Evolutionary conservation across 2,888 invertebrate species (phyloP), one percentile per base, ranked within the genome.

Genomic region (Agrilus cyanescens): DNA sequence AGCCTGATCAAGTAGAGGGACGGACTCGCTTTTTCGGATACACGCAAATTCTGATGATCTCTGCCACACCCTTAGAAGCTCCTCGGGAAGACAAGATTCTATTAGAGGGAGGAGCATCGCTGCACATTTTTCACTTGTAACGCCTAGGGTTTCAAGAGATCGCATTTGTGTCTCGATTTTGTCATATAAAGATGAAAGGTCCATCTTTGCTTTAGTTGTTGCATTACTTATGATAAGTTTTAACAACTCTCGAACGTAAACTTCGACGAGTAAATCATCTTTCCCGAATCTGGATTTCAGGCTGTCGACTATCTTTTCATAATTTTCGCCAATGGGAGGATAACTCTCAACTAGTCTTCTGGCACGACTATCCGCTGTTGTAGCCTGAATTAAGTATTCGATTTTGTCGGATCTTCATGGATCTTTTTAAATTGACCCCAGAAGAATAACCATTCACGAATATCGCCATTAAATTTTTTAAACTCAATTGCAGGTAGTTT

Each of bases 51-150:
- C 29, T 13, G 12, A 12, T 16, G 48, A 43, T 16, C 49, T 30
- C 39, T 51, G 49, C 57, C 57, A 59, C 12, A 50, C 49, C 31
- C 53, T 14, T 16, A 58, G 40, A 6, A 55, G 39, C 6, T 53
- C 53, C 12, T 53, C 48, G 2, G 57, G 59, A 10, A 60, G 41
- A 41, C 51, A 49, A 2, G 57, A 58, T 40, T 59, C 59, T 13
- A 59, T 56, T 4, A 59, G 44, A 4, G 59, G 60, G 44, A 53
- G 58, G 7, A 58, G 41, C 50, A 57, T 56, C 3, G 55, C 52
- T 7, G 53, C 49, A 45, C 48, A 58, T 45, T 53, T 58, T 12
- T 57, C 55, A 2, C 50, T 43, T 10, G 54, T 54, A 31, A 57
- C 47, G 6, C 53, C 53, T 14, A 59, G 44, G 7, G 53, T 52